Percentiles rank a stretch among this genome's conserved stretches.
Conservation (phyloP, 2,888 invertebrate species). For the Charanyca ferruginea region DNA sequence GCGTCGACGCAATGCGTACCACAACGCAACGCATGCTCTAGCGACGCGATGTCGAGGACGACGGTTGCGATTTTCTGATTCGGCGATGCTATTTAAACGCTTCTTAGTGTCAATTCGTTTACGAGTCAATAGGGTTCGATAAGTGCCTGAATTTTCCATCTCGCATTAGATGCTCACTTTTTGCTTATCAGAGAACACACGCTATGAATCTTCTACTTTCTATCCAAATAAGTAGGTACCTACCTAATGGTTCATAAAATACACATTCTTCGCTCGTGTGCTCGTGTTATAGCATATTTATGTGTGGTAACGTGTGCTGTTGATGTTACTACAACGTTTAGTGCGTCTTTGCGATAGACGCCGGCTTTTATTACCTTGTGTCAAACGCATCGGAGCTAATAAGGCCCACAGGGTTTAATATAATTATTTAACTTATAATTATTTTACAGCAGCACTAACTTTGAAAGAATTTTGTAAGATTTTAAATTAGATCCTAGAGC, state of each 20-base stretch:
- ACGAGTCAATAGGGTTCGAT: too few species aligned
- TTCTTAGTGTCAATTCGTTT: too few species aligned
- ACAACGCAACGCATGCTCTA: too few species aligned
- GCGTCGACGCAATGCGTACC: too few species aligned
- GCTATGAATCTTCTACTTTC: constrained; percentile 22
- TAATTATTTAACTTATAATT: background rate
- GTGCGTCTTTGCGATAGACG: constrained; percentile 4
- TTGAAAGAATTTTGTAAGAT: background rate
- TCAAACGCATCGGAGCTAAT: background rate
- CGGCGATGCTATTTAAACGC: too few species aligned
- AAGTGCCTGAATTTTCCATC: background rate
- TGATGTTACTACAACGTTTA: constrained; percentile 1
- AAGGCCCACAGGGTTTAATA: background rate
- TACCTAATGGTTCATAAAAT: constrained; percentile 16
- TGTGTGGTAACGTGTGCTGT: constrained; percentile 2
- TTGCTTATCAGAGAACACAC: background rate
- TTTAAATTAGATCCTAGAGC: too few species aligned
- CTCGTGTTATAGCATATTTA: constrained; percentile 3
- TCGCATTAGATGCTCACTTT: background rate
- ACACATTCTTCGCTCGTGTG: constrained; percentile 10
- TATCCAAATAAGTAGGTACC: constrained; percentile 18
- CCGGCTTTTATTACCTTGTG: constrained; percentile 22
- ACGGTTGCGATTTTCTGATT: too few species aligned
- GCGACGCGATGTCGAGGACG: too few species aligned
- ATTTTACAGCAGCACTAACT: background rate